Evolutionary conservation across 2,888 invertebrate species (phyloP).

Genomic region (Cremastinae sp.): DNA sequence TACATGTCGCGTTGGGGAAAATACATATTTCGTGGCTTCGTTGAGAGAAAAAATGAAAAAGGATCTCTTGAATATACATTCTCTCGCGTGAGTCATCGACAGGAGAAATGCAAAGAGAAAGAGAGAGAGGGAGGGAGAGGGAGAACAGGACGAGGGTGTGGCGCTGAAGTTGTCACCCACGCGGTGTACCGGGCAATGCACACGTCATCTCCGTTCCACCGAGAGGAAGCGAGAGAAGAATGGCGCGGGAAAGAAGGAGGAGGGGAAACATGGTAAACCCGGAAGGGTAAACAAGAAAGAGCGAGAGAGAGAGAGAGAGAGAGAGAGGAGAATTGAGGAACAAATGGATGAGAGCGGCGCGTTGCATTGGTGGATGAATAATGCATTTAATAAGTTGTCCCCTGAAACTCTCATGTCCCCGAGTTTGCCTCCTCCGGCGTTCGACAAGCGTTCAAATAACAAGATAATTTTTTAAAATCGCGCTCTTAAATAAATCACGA

Average conservation of each 20-base stretch:
- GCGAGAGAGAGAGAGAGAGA: slow-evolving; percentile 16
- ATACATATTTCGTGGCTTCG: neutral
- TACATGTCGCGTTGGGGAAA: neutral
- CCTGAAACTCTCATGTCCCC: slow-evolving; percentile 15
- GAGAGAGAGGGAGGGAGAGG: slow-evolving; percentile 24
- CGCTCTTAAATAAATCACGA: too few relatives aligned
- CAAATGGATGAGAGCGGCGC: slow-evolving; percentile 56
- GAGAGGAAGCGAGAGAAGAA: slow-evolving; percentile 10
- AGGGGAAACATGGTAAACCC: slow-evolving; percentile 3
- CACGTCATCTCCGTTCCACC: slow-evolving; percentile 48
- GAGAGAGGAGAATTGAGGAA: slow-evolving; percentile 46
- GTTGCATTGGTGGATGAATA: slow-evolving; percentile 58
- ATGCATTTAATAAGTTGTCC: slow-evolving; percentile 61
- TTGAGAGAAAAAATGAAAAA: slow-evolving; percentile 17
- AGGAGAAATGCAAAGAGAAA: slow-evolving; percentile 32
- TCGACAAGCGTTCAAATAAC: slow-evolving; percentile 57
- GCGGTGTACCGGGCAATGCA: slow-evolving; percentile 45
- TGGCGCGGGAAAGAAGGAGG: slow-evolving; percentile 7
- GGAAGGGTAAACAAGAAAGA: slow-evolving; percentile 10
- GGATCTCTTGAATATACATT: slow-evolving; percentile 50
- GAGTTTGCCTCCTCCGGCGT: slow-evolving; percentile 22
- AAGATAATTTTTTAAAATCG: slow-evolving; percentile 44
- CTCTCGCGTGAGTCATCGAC: slow-evolving; percentile 54
- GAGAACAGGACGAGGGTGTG: slow-evolving; percentile 53
- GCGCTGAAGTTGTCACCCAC: slow-evolving; percentile 66